Percentiles rank a stretch among this genome's conserved stretches.
These are phyloP conservation scores for Phenganax marumi DNA, from an alignment of 92 coral and sea anemone genomes.

Conservation along the genomic window DNA sequence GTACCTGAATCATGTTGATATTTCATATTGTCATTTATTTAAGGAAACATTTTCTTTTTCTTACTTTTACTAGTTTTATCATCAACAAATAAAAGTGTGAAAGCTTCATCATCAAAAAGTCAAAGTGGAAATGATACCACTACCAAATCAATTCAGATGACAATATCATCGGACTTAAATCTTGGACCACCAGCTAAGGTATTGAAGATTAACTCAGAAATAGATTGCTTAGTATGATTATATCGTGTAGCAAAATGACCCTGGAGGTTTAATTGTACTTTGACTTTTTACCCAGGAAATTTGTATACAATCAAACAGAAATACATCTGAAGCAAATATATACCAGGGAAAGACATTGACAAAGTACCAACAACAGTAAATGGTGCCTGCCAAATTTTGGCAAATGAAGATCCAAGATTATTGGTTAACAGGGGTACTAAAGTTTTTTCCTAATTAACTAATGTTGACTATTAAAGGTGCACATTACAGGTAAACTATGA, in stretches of 20 bases:
- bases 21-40: no score
- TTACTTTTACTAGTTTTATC: not conserved
- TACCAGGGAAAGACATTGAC: conserved; percentile 21
- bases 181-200: conserved; percentile 21
- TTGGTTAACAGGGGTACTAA: conserved; percentile 39
- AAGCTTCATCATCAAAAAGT: no score
- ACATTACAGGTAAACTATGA: no score
- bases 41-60: not conserved
- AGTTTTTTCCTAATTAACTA: not conserved
- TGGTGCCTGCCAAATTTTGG: conserved; percentile 42
- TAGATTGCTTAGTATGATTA: not conserved
- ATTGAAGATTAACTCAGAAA: conserved; percentile 10
- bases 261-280: conserved; percentile 1
- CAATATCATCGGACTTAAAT: conserved; percentile 8
- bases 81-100: conserved; percentile 5
- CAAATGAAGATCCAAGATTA: conserved; percentile 38
- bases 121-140: not conserved
- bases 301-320: not conserved
- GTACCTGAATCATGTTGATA: no score
- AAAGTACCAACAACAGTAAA: conserved; percentile 44
- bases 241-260: not conserved
- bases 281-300: conserved; percentile 4
- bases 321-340: conserved; percentile 19
- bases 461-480: not conserved
- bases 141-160: conserved; percentile 5